These are phyloP conservation scores for Bellardia pandia DNA, from an alignment of 2,888 invertebrate species.

Conservation along the genomic window DNA sequence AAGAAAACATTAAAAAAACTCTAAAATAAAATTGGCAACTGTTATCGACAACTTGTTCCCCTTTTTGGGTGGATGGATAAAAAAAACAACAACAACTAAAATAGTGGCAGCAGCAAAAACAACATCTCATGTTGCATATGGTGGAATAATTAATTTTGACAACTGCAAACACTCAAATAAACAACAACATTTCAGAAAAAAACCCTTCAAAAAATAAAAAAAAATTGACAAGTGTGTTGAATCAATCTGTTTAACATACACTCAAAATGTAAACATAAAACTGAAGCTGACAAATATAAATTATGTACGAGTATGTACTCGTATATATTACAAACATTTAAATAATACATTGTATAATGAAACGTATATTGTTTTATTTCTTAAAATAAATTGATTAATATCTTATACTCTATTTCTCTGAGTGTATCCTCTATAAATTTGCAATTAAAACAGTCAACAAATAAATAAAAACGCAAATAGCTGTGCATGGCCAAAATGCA, in stretches of 20 bases:
- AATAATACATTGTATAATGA: too few relatives aligned
- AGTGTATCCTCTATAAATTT: slow-evolving; percentile 13
- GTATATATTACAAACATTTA: not conserved
- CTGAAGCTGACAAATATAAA: not conserved
- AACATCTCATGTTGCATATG: slow-evolving; percentile 59
- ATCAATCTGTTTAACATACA: not conserved
- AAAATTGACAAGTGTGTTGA: not conserved
- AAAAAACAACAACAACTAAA: slow-evolving; percentile 39
- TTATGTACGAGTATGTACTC: not conserved
- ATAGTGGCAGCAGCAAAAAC: not conserved
- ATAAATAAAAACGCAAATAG: not conserved
- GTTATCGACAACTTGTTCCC: slow-evolving; percentile 65
- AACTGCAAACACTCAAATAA: slow-evolving; percentile 58
- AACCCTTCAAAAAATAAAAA: not conserved
- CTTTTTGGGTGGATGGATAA: slow-evolving; percentile 17
- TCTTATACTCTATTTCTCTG: not conserved
- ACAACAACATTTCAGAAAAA: slow-evolving; percentile 13
- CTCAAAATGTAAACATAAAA: not conserved
- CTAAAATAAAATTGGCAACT: slow-evolving; percentile 59
- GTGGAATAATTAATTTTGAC: slow-evolving; percentile 70
- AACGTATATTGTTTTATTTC: not conserved
- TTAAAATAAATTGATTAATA: not conserved
- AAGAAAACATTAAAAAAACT: not conserved
- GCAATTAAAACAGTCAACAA: not conserved
- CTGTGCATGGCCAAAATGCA: slow-evolving; percentile 5